Percentiles rank a stretch among this genome's conserved stretches.
phyloP scores from a whole-genome alignment of 2,888 invertebrate species.

The Cyclophora albipunctata region DNA sequence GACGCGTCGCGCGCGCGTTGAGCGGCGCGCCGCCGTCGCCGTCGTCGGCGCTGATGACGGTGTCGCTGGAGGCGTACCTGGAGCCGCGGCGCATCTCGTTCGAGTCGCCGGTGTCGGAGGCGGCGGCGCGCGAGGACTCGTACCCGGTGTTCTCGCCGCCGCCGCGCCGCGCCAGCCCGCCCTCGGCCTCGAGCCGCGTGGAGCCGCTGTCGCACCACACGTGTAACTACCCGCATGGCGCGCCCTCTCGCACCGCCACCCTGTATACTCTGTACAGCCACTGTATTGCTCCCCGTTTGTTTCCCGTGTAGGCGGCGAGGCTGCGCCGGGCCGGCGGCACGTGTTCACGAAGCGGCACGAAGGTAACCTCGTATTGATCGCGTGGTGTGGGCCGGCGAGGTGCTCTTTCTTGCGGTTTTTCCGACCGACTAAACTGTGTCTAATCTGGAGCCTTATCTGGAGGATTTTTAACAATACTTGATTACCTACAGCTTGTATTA shows the following conservation, averaged over 20 bases:
- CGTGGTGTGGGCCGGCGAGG: slow-evolving; percentile 23
- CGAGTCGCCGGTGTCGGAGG: slow-evolving; percentile 84
- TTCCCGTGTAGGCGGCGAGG: slow-evolving; percentile 49
- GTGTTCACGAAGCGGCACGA: slow-evolving; percentile 56
- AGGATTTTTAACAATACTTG: slow-evolving; percentile 3
- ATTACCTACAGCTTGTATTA: no score
- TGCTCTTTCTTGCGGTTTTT: slow-evolving; percentile 24
- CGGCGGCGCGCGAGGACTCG: slow-evolving; percentile 85
- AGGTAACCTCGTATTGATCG: slow-evolving; percentile 39
- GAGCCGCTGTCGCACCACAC: slow-evolving; percentile 88
- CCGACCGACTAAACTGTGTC: not conserved
- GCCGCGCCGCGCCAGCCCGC: slow-evolving; percentile 77
- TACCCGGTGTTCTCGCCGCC: slow-evolving; percentile 91
- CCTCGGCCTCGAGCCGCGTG: slow-evolving; percentile 85
- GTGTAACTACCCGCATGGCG: slow-evolving; percentile 79
- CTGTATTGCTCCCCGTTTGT: slow-evolving; percentile 25
- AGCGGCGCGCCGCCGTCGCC: slow-evolving; percentile 81
- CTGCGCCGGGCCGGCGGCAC: slow-evolving; percentile 37
- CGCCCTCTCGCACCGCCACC: not conserved
- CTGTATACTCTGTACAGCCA: slow-evolving; percentile 50
- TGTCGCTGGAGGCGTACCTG: slow-evolving; percentile 89
- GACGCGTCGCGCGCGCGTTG: slow-evolving; percentile 76
- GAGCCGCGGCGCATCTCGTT: slow-evolving; percentile 89
- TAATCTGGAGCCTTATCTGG: not conserved
- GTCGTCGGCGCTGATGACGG: slow-evolving; percentile 88